Evolutionary conservation across 2,888 invertebrate species (phyloP).

Genomic region (Caenorhabditis zanzibari): DNA sequence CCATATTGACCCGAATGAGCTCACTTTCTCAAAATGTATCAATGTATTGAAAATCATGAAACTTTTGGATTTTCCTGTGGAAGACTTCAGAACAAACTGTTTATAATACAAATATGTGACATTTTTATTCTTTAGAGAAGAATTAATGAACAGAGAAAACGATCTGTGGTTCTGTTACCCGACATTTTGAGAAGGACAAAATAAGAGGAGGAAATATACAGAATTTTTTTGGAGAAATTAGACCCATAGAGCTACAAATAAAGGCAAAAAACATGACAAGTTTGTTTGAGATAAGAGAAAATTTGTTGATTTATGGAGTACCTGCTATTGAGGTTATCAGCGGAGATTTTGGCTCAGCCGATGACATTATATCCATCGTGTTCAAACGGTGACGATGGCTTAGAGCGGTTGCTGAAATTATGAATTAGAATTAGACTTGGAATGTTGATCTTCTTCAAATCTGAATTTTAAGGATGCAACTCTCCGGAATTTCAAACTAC

Average conservation of each 20-base stretch:
- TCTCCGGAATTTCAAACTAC: no score
- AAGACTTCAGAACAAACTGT: constrained; percentile 15
- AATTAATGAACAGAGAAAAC: constrained; percentile 4
- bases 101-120: constrained; percentile 9
- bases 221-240: constrained; percentile 15
- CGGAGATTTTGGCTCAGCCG: constrained; percentile 54
- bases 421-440: no score
- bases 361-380: constrained; percentile 59
- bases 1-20: constrained; percentile 12
- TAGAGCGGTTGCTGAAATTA: constrained; percentile 48
- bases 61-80: no score
- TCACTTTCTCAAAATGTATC: constrained; percentile 20
- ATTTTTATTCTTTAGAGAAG: constrained; percentile 4
- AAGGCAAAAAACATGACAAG: constrained; percentile 37
- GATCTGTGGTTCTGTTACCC: constrained; percentile 12
- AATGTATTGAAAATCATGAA: neutral
- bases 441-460: no score
- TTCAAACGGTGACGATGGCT: constrained; percentile 53
- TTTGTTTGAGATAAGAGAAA: constrained; percentile 1
- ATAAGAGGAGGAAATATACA: constrained; percentile 14
- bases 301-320: constrained; percentile 28
- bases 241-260: constrained; percentile 35
- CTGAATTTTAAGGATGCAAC: no score
- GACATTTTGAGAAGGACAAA: constrained; percentile 7
- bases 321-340: constrained; percentile 52